Base-by-base conservation (phyloP, 2,888 invertebrate genomes). In the Yponomeuta evonymella region DNA sequence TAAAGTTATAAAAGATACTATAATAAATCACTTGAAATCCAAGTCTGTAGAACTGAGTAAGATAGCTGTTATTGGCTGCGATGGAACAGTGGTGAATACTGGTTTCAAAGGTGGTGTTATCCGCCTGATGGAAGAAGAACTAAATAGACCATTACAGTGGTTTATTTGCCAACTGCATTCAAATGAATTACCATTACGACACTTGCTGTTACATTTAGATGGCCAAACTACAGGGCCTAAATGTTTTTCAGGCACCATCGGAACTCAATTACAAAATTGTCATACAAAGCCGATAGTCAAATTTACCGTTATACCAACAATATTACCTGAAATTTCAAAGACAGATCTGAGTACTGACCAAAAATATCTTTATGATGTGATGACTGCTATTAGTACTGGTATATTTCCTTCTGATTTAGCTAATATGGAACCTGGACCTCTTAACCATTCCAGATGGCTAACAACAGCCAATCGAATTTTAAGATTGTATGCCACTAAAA, bases 381-480 rank as follows among this genome's bases (percentile, higher is more conserved):
- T 36, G 36, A 36, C 36, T 23, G 72, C 73, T 15, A 68, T 74
- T 12, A 66, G 48, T 12, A 30, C 69, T n/a, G 75, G 75, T 36
- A 9, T 29, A 15, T 75, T 70, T 73, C 15, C 70, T 30, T 51
- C 66, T n/a, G 72, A 73, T 10, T 67, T 76, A 69, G 72, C 73
- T 10, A 74, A 71, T 29, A 70, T 67, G 2, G 33, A 71, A 36
- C 77, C 75, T 30, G 76, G 76, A 15, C 74, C 74, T 73, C 72
- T 75, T 63, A 66, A 72, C 1, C 75, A 76, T 71, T 72, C 76
- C 1, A 70, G 75, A 67, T 77, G 75, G 76, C 72, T 77, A 10
- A 77, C 76, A 9, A 67, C 68, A 23, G 76, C 75, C 6, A 76
- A 76, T 65, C 72, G 74, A 9, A 74, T 76, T 48, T 51, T 71